Percentiles rank a stretch among this genome's conserved stretches.
phyloP scores from a whole-genome alignment of 2,797 vertebrate genomes.

The Acrocephalus scirpaceus region DNA sequence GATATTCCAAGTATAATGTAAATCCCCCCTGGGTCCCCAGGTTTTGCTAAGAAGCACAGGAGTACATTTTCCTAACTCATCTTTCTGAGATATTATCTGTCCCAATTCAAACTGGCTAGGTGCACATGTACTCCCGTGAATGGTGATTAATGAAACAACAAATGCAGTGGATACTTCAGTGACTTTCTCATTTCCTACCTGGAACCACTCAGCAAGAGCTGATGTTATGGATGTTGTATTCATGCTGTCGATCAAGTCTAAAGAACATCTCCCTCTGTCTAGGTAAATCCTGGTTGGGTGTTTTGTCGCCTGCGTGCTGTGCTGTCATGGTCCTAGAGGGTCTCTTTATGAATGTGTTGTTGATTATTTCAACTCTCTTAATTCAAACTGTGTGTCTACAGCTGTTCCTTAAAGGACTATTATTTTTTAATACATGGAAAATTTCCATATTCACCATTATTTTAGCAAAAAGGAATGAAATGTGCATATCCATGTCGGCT shows the following conservation, averaged over 20 bases:
- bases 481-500: neutral
- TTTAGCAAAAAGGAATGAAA: neutral
- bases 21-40: neutral
- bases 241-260: neutral
- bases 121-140: neutral
- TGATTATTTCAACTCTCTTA: neutral
- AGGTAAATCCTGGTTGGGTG: neutral
- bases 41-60: neutral
- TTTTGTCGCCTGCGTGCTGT: neutral
- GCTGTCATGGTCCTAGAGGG: neutral
- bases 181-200: neutral
- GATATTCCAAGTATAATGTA: neutral
- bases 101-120: neutral
- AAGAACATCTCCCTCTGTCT: neutral
- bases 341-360: neutral
- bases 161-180: neutral
- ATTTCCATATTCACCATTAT: neutral
- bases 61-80: accelerated
- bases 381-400: neutral
- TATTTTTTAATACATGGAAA: neutral
- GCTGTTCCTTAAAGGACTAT: neutral
- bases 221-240: neutral
- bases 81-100: neutral
- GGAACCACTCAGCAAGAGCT: neutral
- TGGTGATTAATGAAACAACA: neutral